Evolutionary conservation across 1,140 invertebrate genomes (phyloP).

Genomic region (Caerostris extrusa): DNA sequence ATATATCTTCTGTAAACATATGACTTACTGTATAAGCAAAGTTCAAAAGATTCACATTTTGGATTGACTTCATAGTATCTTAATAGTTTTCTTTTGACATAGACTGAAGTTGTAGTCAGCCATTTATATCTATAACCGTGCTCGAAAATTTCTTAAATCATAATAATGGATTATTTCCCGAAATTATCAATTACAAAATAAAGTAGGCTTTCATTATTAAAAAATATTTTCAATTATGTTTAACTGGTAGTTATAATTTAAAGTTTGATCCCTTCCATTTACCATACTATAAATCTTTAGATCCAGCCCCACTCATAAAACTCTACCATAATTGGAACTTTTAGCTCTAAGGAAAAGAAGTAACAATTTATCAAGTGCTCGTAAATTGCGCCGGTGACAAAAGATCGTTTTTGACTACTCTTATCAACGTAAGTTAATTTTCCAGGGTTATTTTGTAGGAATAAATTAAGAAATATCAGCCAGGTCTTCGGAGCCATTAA

Average conservation of each 20-base stretch:
- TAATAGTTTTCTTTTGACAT: too few species aligned
- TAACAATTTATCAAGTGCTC: conserved; percentile 40
- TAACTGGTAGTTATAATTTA: background rate
- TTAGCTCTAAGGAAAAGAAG: background rate
- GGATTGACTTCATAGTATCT: too few species aligned
- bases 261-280: background rate
- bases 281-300: background rate
- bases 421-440: conserved; percentile 52
- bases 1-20: too few species aligned
- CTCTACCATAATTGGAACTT: background rate
- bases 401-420: conserved; percentile 45
- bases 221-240: background rate
- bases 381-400: conserved; percentile 43
- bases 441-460: conserved; percentile 20
- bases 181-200: background rate
- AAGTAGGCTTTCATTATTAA: background rate
- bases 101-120: too few species aligned
- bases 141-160: too few species aligned
- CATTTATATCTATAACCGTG: too few species aligned
- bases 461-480: conserved; percentile 62
- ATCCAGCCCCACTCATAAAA: background rate
- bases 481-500: conserved; percentile 32
- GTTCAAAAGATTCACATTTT: too few species aligned
- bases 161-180: background rate
- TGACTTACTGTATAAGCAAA: too few species aligned